Evolutionary conservation across 2,797 vertebrate species (phyloP).

Genomic region (Channa striata): DNA sequence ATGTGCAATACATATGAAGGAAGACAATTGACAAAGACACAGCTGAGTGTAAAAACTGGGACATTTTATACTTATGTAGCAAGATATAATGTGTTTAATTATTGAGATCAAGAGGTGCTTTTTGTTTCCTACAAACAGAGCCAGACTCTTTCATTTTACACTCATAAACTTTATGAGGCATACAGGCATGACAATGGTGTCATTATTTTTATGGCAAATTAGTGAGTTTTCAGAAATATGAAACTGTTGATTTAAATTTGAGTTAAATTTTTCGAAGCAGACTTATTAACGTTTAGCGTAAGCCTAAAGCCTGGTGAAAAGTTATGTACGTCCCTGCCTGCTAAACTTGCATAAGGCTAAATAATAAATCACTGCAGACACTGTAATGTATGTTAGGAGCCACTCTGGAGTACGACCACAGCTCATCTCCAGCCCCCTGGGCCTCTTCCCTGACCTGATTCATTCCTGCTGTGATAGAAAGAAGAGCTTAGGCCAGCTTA

Average conservation of each 20-base stretch:
- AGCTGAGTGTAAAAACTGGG: neutral
- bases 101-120: neutral
- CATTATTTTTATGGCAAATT: neutral
- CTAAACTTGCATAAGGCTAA: conserved; percentile 34
- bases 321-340: conserved; percentile 34
- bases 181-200: neutral
- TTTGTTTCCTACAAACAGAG: neutral
- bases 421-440: conserved; percentile 54
- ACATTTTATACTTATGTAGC: neutral
- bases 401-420: conserved; percentile 47
- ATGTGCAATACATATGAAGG: neutral
- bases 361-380: conserved; percentile 41
- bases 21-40: neutral
- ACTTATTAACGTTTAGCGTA: conserved; percentile 1
- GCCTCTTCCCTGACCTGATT: conserved; percentile 66
- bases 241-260: neutral
- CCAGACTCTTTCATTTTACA: neutral
- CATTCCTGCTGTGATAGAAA: conserved; percentile 63
- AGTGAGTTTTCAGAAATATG: neutral
- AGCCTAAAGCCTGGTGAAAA: neutral
- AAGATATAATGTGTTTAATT: neutral
- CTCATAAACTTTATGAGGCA: neutral
- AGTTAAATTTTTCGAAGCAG: conserved; percentile 13
- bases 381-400: conserved; percentile 36
- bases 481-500: conserved; percentile 49